Base-by-base conservation (phyloP, 1,140 invertebrate species). In the Platorchestia sp. region DNA sequence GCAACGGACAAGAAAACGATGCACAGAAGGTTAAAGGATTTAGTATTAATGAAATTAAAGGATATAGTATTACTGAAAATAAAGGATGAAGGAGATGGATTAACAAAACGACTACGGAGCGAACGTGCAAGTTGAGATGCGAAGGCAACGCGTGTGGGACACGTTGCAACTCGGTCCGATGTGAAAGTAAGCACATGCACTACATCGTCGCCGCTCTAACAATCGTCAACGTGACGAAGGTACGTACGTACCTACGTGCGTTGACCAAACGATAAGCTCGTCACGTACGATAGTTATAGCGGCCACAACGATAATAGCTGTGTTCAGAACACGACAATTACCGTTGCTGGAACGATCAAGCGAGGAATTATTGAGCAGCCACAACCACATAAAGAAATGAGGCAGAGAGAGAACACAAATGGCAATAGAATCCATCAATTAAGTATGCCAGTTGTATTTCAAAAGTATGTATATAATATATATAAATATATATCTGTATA, bases 401-500 rank as follows among this genome's bases (percentile, higher is more conserved):
- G 59, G 27, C 10, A 27, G 10, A 36, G 59, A 75, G 27, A n/a
- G 27, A 75, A 75, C 59, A 5, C 7, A 89, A 89, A 14, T 44
- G 87, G 41, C 14, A 89, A 93, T 14, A 93, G 43, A 45, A 45
- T 93, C 91, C 91, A 93, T 93, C 36, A 45, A 93, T 45, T 45
- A 44, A 93, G 44, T 93, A 93, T 93, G 91, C 91, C 91, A 93
- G 91, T 93, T 93, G 91, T 93, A 93, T 93, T 93, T 93, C 91
- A 93, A 93, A 93, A 93, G 91, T 45, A 45, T 45, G 44, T 45
- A 45, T 44, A 47, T 93, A 93, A 36, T 45, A 93, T 93, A 90
- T 43, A 45, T 87, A 87, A 42, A 91, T 22, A 91, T 43, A 45
- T 45, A 45, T 93, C 41, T 93, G 43, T 93, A 93, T 93, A 93